Evolutionary conservation across 2,888 invertebrate species (phyloP).

Genomic region (Glyphotaelius pellucidus): DNA sequence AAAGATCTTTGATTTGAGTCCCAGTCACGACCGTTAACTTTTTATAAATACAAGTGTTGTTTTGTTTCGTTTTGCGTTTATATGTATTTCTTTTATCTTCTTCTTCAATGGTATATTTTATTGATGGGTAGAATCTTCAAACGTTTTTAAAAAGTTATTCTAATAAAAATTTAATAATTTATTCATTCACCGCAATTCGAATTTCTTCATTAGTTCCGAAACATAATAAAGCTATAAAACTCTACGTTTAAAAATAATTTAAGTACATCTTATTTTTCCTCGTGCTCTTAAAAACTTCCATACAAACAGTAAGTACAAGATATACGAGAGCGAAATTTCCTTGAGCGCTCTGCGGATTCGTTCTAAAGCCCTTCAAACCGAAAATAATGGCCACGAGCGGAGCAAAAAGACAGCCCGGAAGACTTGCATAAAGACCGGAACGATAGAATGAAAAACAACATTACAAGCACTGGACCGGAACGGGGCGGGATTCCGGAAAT

Average conservation of each 20-base stretch:
- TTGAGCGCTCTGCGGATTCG: not conserved
- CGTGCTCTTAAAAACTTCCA: not conserved
- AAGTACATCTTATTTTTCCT: not conserved
- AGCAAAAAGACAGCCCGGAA: slow-evolving; percentile 36
- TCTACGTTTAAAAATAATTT: not conserved
- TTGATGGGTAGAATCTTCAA: too few species aligned
- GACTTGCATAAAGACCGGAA: slow-evolving; percentile 54
- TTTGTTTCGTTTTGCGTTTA: too few species aligned
- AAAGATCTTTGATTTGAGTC: too few species aligned
- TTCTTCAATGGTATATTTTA: too few species aligned
- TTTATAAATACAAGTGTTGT: too few species aligned
- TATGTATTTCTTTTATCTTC: too few species aligned
- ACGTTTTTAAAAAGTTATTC: too few species aligned
- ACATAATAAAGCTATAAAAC: not conserved
- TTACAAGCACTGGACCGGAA: slow-evolving; percentile 24
- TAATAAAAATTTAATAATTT: too few species aligned
- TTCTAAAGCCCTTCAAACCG: slow-evolving; percentile 44
- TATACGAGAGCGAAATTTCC: not conserved
- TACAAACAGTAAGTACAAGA: not conserved
- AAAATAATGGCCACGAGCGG: slow-evolving; percentile 47
- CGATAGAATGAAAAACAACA: slow-evolving; percentile 53
- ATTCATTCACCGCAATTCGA: too few species aligned
- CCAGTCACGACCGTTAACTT: too few species aligned
- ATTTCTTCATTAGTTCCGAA: too few species aligned
- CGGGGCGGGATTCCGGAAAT: slow-evolving; percentile 31